Percentiles rank a stretch among this genome's conserved stretches.
phyloP scores from a whole-genome alignment of 2,797 vertebrate genomes.

The Catamblyrhynchus diadema region DNA sequence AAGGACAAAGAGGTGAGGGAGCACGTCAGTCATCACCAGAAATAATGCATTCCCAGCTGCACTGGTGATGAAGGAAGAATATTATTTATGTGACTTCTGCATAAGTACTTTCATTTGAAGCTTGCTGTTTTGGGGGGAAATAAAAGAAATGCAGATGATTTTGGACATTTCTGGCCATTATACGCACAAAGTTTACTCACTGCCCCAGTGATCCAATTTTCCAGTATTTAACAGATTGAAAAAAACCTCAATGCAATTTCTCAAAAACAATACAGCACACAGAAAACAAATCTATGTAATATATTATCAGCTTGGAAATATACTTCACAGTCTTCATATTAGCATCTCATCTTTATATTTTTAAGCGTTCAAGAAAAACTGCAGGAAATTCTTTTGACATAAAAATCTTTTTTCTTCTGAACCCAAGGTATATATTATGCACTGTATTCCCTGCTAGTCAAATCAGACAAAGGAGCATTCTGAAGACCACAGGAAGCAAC shows the following conservation, averaged over 20 bases:
- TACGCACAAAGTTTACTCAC: not conserved
- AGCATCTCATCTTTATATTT: not conserved
- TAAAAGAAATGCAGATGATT: not conserved
- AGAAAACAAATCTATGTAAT: not conserved
- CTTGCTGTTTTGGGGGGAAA: not conserved
- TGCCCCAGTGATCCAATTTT: not conserved
- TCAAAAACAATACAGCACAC: not conserved
- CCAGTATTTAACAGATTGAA: not conserved
- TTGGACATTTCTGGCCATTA: not conserved
- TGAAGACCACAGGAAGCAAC: not conserved
- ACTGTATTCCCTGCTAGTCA: not conserved
- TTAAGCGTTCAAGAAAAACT: not conserved
- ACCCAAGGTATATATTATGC: not conserved
- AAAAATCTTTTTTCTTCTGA: not conserved
- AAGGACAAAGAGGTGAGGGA: slow-evolving; percentile 61
- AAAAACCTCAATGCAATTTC: not conserved
- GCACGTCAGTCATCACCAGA: slow-evolving; percentile 27
- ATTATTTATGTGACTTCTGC: not conserved
- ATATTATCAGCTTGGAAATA: not conserved
- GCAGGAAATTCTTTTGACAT: not conserved
- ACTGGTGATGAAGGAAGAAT: not conserved
- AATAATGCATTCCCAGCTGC: not conserved
- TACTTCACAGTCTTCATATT: not conserved
- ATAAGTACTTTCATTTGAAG: slow-evolving; percentile 13
- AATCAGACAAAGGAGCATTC: not conserved